These are phyloP conservation scores for Intellagama lesueurii DNA, from an alignment of 2,797 vertebrate species.

Conservation along the genomic window DNA sequence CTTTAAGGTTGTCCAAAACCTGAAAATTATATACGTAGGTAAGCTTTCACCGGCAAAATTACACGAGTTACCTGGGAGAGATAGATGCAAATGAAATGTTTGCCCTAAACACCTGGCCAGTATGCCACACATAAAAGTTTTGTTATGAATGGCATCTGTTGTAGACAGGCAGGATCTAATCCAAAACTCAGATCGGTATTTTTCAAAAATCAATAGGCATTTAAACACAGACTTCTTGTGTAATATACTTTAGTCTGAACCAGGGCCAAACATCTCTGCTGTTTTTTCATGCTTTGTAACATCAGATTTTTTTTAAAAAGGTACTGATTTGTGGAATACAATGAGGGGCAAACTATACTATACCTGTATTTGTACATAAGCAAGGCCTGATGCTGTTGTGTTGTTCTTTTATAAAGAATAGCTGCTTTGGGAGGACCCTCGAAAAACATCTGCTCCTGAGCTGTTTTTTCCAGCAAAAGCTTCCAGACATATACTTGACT, in stretches of 20 bases:
- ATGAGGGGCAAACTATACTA: not conserved
- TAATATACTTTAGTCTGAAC: not conserved
- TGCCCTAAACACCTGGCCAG: not conserved
- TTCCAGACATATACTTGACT: not conserved
- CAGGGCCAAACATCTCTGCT: not conserved
- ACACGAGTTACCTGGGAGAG: conserved; percentile 23
- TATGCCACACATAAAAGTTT: not conserved
- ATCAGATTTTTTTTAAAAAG: not conserved
- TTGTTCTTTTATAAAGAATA: not conserved
- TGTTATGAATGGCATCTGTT: conserved; percentile 25
- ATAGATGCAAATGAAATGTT: conserved; percentile 41
- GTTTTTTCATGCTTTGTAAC: accelerated
- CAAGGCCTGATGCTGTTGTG: not conserved
- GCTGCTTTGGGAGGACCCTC: not conserved
- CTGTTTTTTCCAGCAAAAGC: not conserved
- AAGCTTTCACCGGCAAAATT: conserved; percentile 44
- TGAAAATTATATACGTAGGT: conserved; percentile 1
- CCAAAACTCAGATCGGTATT: not conserved
- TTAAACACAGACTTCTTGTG: not conserved
- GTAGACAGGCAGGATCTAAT: not conserved
- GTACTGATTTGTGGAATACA: not conserved
- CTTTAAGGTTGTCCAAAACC: conserved; percentile 23
- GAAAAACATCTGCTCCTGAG: not conserved
- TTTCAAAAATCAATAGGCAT: not conserved
- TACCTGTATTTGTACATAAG: not conserved